Conservation (phyloP, 2,113 vertebrate genomes). For the Garra rufa region DNA sequence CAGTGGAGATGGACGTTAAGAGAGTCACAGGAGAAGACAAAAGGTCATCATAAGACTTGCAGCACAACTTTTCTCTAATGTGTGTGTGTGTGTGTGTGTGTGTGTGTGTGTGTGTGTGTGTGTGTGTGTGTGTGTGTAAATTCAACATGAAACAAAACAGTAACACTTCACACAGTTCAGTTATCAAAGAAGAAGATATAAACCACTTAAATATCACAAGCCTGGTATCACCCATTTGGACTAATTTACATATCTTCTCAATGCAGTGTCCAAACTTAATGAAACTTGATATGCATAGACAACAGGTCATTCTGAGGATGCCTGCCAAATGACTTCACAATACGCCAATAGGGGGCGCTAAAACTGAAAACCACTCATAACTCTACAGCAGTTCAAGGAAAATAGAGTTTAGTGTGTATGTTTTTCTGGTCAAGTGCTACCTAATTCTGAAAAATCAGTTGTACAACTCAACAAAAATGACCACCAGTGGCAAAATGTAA, state of each 20-base stretch:
- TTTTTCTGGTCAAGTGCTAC: neutral
- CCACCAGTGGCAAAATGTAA: neutral
- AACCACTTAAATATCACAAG: too few relatives aligned
- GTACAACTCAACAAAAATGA: neutral
- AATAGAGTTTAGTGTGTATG: neutral
- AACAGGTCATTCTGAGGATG: too few relatives aligned
- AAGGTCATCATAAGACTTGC: neutral
- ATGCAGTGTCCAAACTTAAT: too few relatives aligned
- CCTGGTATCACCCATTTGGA: too few relatives aligned
- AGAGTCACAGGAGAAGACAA: neutral
- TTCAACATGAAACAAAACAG: neutral
- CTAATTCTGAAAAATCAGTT: neutral
- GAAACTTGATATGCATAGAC: too few relatives aligned
- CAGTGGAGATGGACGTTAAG: neutral
- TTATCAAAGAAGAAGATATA: too few relatives aligned
- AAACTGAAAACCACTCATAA: neutral
- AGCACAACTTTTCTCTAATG: neutral
- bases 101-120: neutral
- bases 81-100: neutral
- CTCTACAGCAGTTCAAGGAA: neutral
- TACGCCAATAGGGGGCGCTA: neutral
- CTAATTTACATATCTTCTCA: too few relatives aligned
- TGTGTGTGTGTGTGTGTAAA: neutral
- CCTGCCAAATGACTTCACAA: too few relatives aligned
- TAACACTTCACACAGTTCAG: conserved; percentile 35